Percentiles rank a stretch among this genome's conserved stretches.
Conservation (phyloP, 2,797 vertebrate genomes). For the Mormyrus hasselquistii region DNA sequence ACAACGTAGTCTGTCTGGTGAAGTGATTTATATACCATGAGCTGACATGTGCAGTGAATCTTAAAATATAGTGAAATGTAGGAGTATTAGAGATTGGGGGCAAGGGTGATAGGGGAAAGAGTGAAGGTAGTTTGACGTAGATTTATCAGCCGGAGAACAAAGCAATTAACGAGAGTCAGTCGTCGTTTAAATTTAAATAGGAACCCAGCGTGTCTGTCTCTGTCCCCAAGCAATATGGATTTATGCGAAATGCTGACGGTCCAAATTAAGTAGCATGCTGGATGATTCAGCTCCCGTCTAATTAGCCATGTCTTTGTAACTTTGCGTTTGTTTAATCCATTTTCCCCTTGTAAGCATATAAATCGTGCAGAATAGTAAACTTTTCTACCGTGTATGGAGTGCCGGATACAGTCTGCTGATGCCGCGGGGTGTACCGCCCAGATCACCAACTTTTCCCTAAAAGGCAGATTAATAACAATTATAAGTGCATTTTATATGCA, state of each 20-base stretch:
- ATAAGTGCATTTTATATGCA: neutral
- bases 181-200: constrained; percentile 10
- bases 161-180: neutral
- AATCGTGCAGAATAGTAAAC: neutral
- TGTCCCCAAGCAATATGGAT: neutral
- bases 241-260: neutral
- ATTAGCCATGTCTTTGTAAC: neutral
- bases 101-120: neutral
- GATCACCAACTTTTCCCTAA: neutral
- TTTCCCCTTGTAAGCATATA: neutral
- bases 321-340: neutral
- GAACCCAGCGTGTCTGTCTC: neutral
- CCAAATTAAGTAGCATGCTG: neutral
- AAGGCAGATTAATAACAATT: constrained; percentile 14
- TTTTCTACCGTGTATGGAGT: neutral
- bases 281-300: neutral
- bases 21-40: neutral
- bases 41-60: neutral
- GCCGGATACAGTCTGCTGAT: neutral
- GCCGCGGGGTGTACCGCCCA: neutral
- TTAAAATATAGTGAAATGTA: neutral
- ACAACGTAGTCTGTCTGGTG: neutral
- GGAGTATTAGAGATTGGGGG: neutral
- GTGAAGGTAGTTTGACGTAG: neutral
- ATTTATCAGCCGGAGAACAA: neutral